These are phyloP conservation scores for Megalopta genalis DNA, from an alignment of 1,140 invertebrate genomes.

Conservation along the genomic window DNA sequence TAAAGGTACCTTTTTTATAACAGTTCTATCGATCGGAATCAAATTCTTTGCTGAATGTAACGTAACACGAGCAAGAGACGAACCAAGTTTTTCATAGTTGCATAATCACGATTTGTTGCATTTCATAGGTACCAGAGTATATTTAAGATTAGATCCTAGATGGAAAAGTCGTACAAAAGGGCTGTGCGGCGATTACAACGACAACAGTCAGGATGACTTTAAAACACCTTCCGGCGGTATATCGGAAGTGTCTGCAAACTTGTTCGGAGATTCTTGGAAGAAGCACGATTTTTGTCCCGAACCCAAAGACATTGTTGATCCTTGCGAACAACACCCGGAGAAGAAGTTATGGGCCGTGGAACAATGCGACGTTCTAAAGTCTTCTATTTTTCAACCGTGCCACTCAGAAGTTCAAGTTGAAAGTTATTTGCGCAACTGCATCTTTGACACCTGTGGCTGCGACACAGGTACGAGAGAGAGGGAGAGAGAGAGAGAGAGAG, in stretches of 20 bases:
- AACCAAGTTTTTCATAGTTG: too few species aligned
- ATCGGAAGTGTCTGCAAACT: conserved; percentile 85
- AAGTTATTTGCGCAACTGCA: conserved; percentile 85
- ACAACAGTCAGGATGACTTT: conserved; percentile 90
- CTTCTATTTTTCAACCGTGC: conserved; percentile 86
- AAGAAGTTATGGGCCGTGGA: conserved; percentile 88
- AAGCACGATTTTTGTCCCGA: conserved; percentile 87
- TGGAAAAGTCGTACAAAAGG: conserved; percentile 90
- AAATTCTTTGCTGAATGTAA: too few species aligned
- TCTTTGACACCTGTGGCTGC: conserved; percentile 92
- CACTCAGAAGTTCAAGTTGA: conserved; percentile 89
- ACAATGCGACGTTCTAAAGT: conserved; percentile 88
- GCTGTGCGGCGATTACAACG: conserved; percentile 95
- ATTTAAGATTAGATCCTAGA: conserved; percentile 86
- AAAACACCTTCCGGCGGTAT: conserved; percentile 89
- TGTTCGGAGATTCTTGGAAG: conserved; percentile 94
- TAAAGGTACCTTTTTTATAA: conserved; percentile 70
- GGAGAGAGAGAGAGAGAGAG: too few species aligned
- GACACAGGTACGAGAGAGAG: conserved; percentile 77
- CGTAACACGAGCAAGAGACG: too few species aligned
- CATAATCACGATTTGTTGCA: neutral
- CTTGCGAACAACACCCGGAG: conserved; percentile 87
- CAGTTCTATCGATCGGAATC: too few species aligned
- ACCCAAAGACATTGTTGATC: conserved; percentile 80
- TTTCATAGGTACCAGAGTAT: conserved; percentile 86